phyloP scores from a whole-genome alignment of 2,113 vertebrate species.

The Campylomormyrus tamandua region DNA sequence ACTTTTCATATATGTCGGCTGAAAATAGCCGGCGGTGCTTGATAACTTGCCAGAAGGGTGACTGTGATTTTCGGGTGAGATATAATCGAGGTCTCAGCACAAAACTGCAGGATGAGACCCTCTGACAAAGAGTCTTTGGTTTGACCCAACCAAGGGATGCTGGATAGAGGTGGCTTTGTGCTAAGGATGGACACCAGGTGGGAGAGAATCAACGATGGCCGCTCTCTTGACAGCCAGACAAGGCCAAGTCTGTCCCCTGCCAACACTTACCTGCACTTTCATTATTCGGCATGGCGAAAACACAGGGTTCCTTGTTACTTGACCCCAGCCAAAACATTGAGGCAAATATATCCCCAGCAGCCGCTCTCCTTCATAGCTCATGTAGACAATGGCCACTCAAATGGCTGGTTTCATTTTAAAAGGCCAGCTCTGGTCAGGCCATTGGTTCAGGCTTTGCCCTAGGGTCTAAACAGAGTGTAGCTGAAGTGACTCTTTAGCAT shows the following conservation, averaged over 20 bases:
- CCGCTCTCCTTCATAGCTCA: neutral
- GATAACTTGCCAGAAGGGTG: slow-evolving; percentile 18
- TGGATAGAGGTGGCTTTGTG: slow-evolving; percentile 41
- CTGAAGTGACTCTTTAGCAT: neutral
- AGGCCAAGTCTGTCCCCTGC: slow-evolving; percentile 19
- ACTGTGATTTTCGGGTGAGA: slow-evolving; percentile 26
- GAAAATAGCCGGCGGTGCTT: neutral
- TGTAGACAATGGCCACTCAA: slow-evolving; percentile 7
- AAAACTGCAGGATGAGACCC: slow-evolving; percentile 29
- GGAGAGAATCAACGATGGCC: slow-evolving; percentile 21
- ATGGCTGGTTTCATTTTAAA: neutral
- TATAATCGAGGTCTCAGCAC: slow-evolving; percentile 21
- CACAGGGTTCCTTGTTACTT: slow-evolving; percentile 19
- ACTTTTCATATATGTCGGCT: neutral
- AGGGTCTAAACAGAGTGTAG: neutral
- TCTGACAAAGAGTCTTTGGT: slow-evolving; percentile 35
- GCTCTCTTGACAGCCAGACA: slow-evolving; percentile 29
- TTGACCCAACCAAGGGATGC: slow-evolving; percentile 8
- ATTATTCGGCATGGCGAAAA: slow-evolving; percentile 6
- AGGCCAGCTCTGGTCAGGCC: neutral
- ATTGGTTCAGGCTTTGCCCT: neutral
- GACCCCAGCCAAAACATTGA: slow-evolving; percentile 6
- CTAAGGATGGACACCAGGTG: slow-evolving; percentile 14
- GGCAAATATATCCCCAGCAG: neutral
- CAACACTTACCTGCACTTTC: slow-evolving; percentile 17